Evolutionary conservation across 2,113 vertebrate species (phyloP).

Genomic region (Anser brachyrhynchus): DNA sequence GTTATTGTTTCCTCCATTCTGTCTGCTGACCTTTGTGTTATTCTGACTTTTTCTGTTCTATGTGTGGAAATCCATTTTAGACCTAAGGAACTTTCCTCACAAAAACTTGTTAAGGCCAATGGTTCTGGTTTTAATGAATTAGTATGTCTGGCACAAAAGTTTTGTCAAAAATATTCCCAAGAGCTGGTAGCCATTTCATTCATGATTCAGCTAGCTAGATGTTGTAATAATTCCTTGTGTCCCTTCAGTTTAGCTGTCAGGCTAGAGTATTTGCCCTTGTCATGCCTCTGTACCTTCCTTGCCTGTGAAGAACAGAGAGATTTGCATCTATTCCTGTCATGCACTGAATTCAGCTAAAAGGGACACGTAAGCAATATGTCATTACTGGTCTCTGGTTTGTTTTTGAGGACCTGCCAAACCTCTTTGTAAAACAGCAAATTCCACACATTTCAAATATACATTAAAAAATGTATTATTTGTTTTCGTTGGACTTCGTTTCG

Average conservation of each 20-base stretch:
- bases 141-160: not conserved
- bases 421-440: not conserved
- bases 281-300: not conserved
- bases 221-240: not conserved
- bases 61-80: not conserved
- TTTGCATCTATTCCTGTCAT: not conserved
- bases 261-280: not conserved
- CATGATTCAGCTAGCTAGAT: not conserved
- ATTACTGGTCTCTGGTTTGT: not conserved
- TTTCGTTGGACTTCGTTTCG: conserved; percentile 6
- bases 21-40: not conserved
- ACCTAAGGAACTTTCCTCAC: not conserved
- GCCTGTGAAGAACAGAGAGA: not conserved
- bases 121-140: not conserved
- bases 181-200: not conserved
- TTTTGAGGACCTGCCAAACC: not conserved
- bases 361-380: not conserved
- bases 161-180: not conserved
- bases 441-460: not conserved
- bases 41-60: not conserved
- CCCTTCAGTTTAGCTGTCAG: not conserved
- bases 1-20: too few species aligned
- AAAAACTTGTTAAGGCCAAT: not conserved
- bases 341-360: not conserved
- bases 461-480: not conserved